Evolutionary conservation across 2,888 invertebrate species (phyloP), one percentile per base, ranked within the genome.

Genomic region (Ochropleura plecta): DNA sequence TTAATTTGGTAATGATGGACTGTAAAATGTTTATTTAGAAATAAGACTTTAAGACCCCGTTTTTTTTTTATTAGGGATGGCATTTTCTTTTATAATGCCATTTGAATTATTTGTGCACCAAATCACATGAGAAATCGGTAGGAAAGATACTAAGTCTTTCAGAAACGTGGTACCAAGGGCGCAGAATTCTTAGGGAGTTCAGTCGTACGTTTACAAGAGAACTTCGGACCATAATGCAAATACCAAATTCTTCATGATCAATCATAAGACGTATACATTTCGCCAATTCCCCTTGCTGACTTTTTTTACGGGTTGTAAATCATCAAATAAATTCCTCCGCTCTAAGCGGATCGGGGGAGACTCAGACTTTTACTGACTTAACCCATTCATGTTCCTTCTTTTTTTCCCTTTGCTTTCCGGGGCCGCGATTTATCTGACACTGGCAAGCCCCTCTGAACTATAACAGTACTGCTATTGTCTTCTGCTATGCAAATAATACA

Each of bases 1-100:
- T 67, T 75, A 68, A 80, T 84, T 81, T 80, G 51, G 30, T 70
- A 83, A 83, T 80, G 63, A 67, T 30, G 46, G 49, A 0, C 9
- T 0, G 12, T 49, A 1, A 40, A 46, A 40, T 66, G 12, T 64
- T 78, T 67, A 65, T 68, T 6, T 14, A 18, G 10, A 30, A 68
- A 49, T 40, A 3, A 0, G 5, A 42, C 14, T 30, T 42, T 59
- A 9, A 55, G 16, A 30, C 14, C 10, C 30, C 10, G 42, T 6
- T 5, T 46, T 51, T 12, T 16, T 10, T 70, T 44, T 10, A 30
- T 30, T 30, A 30, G 14, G 1, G 16, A 2, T n/a, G n/a, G n/a
- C 9, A 30, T 40, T 59, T 59, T 53, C 10, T 53, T 53, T 53
- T n/a, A 0, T n/a, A 9, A 53, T 53, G n/a, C 53, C n/a, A n/a